Conservation (phyloP, 1,140 invertebrate genomes). For the Proales similis region DNA sequence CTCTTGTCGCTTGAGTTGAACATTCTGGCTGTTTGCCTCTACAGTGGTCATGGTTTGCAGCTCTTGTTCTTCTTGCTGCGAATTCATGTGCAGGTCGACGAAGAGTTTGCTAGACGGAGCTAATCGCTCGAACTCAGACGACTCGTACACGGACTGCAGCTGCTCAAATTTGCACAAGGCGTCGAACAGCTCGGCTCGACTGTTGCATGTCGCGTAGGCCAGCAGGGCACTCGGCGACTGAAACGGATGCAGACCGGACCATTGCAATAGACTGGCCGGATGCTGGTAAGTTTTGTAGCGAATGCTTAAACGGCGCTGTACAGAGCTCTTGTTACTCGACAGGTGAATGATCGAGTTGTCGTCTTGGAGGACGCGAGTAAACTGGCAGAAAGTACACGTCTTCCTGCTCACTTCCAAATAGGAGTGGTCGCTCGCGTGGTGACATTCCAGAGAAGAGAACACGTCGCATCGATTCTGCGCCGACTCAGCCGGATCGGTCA, state of each 20-base stretch:
- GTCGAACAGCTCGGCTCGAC: neutral
- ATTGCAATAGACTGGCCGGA: neutral
- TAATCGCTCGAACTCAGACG: neutral
- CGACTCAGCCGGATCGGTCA: neutral
- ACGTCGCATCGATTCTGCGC: neutral
- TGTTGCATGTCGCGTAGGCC: conserved; percentile 6
- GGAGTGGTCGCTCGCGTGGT: conserved; percentile 2
- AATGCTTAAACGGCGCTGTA: neutral
- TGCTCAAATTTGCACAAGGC: conserved; percentile 12
- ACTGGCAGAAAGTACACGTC: conserved; percentile 31
- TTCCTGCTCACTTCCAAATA: neutral
- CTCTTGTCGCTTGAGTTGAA: neutral
- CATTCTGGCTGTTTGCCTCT: neutral
- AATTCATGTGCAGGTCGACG: conserved; percentile 17
- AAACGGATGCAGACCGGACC: conserved; percentile 15
- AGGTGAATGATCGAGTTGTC: neutral
- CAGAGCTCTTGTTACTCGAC: neutral
- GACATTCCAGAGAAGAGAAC: conserved; percentile 12
- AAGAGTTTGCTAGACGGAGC: conserved; percentile 29
- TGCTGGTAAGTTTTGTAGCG: conserved; percentile 8
- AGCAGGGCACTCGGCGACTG: conserved; percentile 6
- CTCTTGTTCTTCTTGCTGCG: conserved; percentile 16
- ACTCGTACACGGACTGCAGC: conserved; percentile 6
- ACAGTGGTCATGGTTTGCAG: neutral
- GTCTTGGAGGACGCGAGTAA: neutral